A percentile compares a stretch with the other conserved stretches of the same genome.
phyloP scores from a whole-genome alignment of 2,113 vertebrate genomes.

The Megaptera novaeangliae region DNA sequence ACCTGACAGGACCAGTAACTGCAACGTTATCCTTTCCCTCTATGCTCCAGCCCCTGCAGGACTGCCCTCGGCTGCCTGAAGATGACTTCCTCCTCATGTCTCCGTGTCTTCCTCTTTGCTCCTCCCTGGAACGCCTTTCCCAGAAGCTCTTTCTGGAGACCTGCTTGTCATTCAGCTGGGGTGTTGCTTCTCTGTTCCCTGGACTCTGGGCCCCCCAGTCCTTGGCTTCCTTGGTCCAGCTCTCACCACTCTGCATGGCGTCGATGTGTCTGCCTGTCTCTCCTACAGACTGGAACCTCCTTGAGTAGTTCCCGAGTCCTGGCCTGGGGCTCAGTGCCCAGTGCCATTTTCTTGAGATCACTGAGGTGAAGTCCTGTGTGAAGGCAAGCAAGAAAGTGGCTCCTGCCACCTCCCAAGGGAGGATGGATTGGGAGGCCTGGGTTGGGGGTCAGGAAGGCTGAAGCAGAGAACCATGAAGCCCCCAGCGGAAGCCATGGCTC shows the following conservation, averaged over 20 bases:
- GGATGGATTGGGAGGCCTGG: neutral
- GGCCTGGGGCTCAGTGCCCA: neutral
- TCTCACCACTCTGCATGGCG: neutral
- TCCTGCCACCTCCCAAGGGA: neutral
- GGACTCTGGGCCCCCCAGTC: too few relatives aligned
- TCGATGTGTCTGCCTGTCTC: neutral
- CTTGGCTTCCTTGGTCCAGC: neutral
- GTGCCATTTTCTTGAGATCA: neutral
- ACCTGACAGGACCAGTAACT: neutral
- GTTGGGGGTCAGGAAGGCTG: slow-evolving; percentile 10
- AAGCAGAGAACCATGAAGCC: slow-evolving; percentile 45
- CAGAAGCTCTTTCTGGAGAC: neutral
- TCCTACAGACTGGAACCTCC: neutral
- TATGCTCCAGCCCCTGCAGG: rapidly evolving
- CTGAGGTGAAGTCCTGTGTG: neutral
- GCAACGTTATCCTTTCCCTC: neutral
- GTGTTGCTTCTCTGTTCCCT: neutral
- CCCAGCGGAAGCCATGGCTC: slow-evolving; percentile 42
- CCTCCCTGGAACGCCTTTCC: neutral
- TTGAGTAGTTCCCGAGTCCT: neutral
- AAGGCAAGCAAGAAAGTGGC: neutral
- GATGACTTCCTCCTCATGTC: too few relatives aligned
- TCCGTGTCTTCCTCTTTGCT: neutral
- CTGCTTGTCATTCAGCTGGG: neutral
- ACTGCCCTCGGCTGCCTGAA: neutral